phyloP scores from a whole-genome alignment of 2,797 vertebrate genomes.

The Synaphobranchus kaupii region DNA sequence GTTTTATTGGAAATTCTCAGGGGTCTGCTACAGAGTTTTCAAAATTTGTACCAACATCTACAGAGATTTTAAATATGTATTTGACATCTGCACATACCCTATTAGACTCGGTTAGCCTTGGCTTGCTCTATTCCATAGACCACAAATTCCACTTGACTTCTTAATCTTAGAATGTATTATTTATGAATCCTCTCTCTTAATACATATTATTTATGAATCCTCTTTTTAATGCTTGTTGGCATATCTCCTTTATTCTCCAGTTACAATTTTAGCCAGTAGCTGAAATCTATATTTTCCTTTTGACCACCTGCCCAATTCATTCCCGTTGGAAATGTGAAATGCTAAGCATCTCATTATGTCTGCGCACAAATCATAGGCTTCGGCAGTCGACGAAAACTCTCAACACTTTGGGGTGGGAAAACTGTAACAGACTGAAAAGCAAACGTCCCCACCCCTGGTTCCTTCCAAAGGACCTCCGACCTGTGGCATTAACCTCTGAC shows the following conservation, averaged over 20 bases:
- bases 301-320: slow-evolving; percentile 4
- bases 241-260: neutral
- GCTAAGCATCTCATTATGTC: slow-evolving; percentile 33
- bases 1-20: neutral
- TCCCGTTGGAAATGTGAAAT: neutral
- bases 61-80: neutral
- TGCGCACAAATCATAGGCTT: slow-evolving; percentile 42
- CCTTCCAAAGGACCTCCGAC: slow-evolving; percentile 75
- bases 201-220: neutral
- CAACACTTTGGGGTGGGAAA: slow-evolving; percentile 62
- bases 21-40: neutral
- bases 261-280: neutral
- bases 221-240: neutral
- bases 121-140: neutral
- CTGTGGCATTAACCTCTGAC: slow-evolving; percentile 75
- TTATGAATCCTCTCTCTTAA: neutral
- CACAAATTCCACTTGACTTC: neutral
- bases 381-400: slow-evolving; percentile 64
- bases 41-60: too few species aligned
- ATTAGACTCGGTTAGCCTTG: neutral
- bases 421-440: slow-evolving; percentile 64
- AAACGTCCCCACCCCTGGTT: slow-evolving; percentile 58
- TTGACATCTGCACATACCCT: neutral
- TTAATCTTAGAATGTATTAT: neutral
- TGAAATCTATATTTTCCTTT: neutral